These are phyloP conservation scores for Spea bombifrons DNA, from an alignment of 2,113 vertebrate genomes.

Conservation along the genomic window DNA sequence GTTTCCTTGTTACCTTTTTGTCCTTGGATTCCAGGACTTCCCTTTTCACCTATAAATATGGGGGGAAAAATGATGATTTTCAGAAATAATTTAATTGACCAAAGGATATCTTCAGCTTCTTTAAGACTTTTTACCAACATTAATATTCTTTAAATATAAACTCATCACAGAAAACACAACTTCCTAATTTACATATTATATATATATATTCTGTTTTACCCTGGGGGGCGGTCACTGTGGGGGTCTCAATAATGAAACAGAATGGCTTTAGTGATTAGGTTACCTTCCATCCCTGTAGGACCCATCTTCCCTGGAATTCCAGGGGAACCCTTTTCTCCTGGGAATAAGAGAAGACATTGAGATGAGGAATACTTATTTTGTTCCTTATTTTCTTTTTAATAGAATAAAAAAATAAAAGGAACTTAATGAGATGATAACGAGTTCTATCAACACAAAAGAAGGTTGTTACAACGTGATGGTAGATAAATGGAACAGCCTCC, in stretches of 20 bases:
- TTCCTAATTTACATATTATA: too few relatives aligned
- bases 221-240: too few relatives aligned
- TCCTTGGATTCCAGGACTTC: not conserved
- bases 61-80: not conserved
- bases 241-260: not conserved
- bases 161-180: too few relatives aligned
- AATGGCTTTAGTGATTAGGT: not conserved
- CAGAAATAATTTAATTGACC: too few relatives aligned
- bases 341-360: not conserved
- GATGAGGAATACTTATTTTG: not conserved
- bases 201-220: too few relatives aligned
- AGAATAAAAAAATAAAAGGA: not conserved
- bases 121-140: too few relatives aligned
- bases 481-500: too few relatives aligned
- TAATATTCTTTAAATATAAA: too few relatives aligned
- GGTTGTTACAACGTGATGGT: not conserved
- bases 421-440: not conserved
- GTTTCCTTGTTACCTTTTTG: conserved; percentile 5
- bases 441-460: not conserved
- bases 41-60: not conserved
- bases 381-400: not conserved
- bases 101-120: too few relatives aligned
- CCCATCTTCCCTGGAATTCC: conserved; percentile 37
- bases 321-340: conserved; percentile 12
- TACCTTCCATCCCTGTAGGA: conserved; percentile 26